phyloP scores from a whole-genome alignment of 2,113 vertebrate genomes.

The Oreochromis spilurus region DNA sequence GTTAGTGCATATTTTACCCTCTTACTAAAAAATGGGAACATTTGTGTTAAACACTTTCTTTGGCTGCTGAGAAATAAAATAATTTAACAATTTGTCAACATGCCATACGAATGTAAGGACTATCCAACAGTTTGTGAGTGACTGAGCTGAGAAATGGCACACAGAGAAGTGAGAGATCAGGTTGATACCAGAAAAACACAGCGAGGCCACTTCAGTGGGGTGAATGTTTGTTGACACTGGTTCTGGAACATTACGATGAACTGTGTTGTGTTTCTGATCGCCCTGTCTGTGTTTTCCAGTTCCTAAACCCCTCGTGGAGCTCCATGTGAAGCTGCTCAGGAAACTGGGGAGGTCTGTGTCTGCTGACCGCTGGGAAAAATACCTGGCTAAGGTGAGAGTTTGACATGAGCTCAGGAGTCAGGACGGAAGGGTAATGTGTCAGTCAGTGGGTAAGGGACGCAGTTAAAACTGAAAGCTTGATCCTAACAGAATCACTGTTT shows the following conservation, averaged over 20 bases:
- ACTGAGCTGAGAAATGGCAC: background rate
- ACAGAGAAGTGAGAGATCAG: background rate
- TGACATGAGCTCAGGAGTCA: background rate
- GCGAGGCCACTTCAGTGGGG: background rate
- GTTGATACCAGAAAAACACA: background rate
- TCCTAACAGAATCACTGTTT: background rate
- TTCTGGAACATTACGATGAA: background rate
- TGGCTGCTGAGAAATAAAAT: background rate
- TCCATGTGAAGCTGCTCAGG: conserved; percentile 95
- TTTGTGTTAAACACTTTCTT: background rate
- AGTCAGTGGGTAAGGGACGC: background rate
- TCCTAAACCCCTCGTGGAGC: conserved; percentile 92
- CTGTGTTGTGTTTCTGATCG: background rate
- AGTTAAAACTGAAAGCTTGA: background rate
- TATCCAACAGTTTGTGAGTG: background rate
- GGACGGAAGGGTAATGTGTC: background rate
- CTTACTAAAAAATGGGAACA: background rate
- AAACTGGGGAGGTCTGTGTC: conserved; percentile 95
- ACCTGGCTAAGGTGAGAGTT: conserved; percentile 87
- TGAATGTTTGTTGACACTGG: background rate
- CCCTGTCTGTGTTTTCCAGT: conserved; percentile 70
- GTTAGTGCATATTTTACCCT: background rate
- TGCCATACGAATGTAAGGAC: background rate
- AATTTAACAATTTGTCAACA: background rate
- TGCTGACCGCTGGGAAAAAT: conserved; percentile 96